Base-by-base conservation (phyloP, 2,113 vertebrate genomes). In the Manacus vitellinus region DNA sequence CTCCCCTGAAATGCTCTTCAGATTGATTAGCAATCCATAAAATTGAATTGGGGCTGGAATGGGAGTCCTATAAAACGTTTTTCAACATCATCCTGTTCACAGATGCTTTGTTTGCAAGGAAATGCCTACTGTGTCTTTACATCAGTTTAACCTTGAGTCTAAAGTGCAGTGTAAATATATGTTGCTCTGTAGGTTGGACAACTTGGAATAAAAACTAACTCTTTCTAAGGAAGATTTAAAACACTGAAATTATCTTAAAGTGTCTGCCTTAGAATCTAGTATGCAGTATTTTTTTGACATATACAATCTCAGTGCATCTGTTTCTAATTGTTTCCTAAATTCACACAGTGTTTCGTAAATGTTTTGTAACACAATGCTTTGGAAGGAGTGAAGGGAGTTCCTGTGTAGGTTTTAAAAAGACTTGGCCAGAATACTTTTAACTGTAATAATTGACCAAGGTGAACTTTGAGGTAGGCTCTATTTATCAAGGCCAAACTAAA, bases 271-370 rank as follows among this genome's bases (percentile, higher is more conserved):
- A 70, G 43, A 52, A 92, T 47, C 63, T 39, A 80, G 44, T 9
- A 70, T 33, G 55, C 41, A 72, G 28, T 5, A 22, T 8, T 44
- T 66, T 79, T 86, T 62, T 22, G 3, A 68, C 6, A 22, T 35
- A 61, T 2, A 61, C 14, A 77, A 18, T 25, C 22, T 46, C 52
- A 39, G 33, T n/a, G 30, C 22, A 18, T 54, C 30, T 59, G 35
- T 25, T 61, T 93, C 65, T 86, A 90, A 70, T 27, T 94, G n/a
- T 52, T 82, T 78, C 59, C 62, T 83, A 86, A 94, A 82, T 73
- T 79, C 76, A 89, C 35, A 43, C 20, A 52, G 33, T 67, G 39
- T 8, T 81, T 67, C 24, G 22, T 51, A 81, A 77, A 33, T 51
- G 3, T 52, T 95, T 61, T 87, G 82, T 52, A 74, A 72, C 16